phyloP scores from a whole-genome alignment of 2,113 vertebrate genomes.

The Salminus brasiliensis region DNA sequence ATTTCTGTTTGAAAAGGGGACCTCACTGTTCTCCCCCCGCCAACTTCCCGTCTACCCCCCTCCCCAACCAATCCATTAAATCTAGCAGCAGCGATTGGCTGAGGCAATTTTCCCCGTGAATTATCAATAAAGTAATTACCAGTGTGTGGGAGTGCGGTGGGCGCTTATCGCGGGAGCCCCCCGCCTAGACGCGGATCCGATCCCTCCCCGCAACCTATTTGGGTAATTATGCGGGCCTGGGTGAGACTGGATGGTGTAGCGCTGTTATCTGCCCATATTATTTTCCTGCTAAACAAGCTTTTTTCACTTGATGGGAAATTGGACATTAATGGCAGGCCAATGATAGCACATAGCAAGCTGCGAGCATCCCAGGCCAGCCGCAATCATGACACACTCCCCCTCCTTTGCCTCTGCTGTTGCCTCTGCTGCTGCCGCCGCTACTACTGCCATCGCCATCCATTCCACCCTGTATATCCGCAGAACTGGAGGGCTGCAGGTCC shows the following conservation, averaged over 20 bases:
- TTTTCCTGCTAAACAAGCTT: constrained; percentile 71
- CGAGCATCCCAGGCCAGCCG: constrained; percentile 64
- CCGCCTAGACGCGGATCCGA: constrained; percentile 72
- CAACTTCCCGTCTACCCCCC: constrained; percentile 34
- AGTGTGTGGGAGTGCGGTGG: constrained; percentile 73
- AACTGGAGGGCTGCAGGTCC: neutral
- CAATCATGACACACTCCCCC: constrained; percentile 19
- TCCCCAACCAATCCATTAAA: constrained; percentile 74
- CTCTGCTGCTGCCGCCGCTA: too few species aligned
- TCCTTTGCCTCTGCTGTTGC: too few species aligned
- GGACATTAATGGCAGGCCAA: constrained; percentile 75
- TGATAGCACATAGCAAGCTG: constrained; percentile 72
- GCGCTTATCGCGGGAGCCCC: constrained; percentile 78
- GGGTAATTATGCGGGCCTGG: constrained; percentile 77
- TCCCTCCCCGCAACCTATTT: constrained; percentile 74
- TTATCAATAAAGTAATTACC: constrained; percentile 87
- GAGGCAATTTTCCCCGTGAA: constrained; percentile 75
- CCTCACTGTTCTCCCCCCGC: constrained; percentile 63
- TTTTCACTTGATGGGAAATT: constrained; percentile 72
- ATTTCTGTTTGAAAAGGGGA: constrained; percentile 78
- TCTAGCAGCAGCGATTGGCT: constrained; percentile 73
- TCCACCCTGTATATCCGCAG: neutral
- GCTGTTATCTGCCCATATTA: constrained; percentile 76
- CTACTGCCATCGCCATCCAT: too few species aligned
- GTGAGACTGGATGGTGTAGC: constrained; percentile 71